Conservation (phyloP, 2,113 vertebrate species). For the Crypturellus undulatus region DNA sequence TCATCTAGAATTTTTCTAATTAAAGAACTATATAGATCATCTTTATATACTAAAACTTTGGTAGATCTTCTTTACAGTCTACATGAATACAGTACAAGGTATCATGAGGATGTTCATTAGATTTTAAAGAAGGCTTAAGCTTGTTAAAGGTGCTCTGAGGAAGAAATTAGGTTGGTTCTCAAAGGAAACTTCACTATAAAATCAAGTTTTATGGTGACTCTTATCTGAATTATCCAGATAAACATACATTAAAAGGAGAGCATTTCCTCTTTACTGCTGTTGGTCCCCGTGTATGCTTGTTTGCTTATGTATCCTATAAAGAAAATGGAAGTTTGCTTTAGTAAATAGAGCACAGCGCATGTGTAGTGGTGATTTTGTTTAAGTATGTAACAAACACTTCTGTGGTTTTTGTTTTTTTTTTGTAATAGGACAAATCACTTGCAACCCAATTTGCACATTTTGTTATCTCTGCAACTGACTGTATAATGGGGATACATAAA, state of each 20-base stretch:
- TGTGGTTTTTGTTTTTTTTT: neutral
- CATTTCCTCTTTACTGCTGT: neutral
- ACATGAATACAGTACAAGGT: neutral
- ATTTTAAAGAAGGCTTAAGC: neutral
- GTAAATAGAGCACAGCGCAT: neutral
- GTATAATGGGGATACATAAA: neutral
- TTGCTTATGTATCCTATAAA: neutral
- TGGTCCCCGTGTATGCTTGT: neutral
- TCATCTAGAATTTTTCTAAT: neutral
- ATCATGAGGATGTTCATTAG: neutral
- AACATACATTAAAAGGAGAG: neutral
- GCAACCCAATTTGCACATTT: neutral
- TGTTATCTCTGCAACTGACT: neutral
- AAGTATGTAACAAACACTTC: neutral
- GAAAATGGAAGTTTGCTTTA: neutral
- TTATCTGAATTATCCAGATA: neutral
- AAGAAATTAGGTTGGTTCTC: neutral
- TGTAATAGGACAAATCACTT: neutral
- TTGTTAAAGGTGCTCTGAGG: neutral
- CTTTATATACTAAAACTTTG: neutral
- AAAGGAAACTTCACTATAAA: neutral
- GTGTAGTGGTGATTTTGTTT: neutral
- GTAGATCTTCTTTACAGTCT: neutral
- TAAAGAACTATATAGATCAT: accelerated
- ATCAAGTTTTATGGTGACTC: neutral